A percentile compares a stretch with the other conserved stretches of the same genome.
Evolutionary conservation across 1,140 invertebrate species (phyloP).

Genomic region (Temnothorax curvispinosus): DNA sequence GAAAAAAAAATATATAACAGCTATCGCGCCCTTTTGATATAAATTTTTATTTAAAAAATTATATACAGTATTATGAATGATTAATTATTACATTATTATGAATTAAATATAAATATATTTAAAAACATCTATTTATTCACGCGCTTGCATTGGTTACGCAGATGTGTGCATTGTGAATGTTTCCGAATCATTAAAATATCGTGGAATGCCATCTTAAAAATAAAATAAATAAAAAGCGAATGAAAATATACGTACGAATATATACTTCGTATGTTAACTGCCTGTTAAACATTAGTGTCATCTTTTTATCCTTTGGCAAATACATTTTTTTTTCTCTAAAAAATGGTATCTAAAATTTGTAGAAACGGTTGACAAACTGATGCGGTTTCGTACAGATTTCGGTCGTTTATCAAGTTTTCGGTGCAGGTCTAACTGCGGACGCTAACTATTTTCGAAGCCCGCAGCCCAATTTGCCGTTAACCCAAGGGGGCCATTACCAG

Average conservation of each 20-base stretch:
- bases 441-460: slow-evolving; percentile 66
- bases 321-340: background rate
- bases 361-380: slow-evolving; percentile 42
- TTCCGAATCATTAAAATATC: background rate
- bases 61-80: background rate
- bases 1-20: background rate
- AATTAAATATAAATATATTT: slow-evolving; percentile 1
- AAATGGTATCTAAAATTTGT: slow-evolving; percentile 15
- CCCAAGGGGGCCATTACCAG: slow-evolving; percentile 72
- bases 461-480: slow-evolving; percentile 68
- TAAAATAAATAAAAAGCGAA: background rate
- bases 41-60: slow-evolving; percentile 4
- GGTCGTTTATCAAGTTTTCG: slow-evolving; percentile 63
- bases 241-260: background rate
- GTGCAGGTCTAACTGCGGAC: slow-evolving; percentile 42
- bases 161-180: background rate
- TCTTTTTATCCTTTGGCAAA: background rate
- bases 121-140: background rate
- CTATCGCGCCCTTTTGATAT: too few relatives aligned
- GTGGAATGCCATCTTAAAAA: background rate
- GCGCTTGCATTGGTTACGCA: background rate
- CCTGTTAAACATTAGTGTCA: background rate
- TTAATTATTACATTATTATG: background rate
- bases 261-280: background rate
- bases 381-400: slow-evolving; percentile 59